Base-by-base conservation (phyloP, 2,888 invertebrate genomes). In the Drosophila planitibia region DNA sequence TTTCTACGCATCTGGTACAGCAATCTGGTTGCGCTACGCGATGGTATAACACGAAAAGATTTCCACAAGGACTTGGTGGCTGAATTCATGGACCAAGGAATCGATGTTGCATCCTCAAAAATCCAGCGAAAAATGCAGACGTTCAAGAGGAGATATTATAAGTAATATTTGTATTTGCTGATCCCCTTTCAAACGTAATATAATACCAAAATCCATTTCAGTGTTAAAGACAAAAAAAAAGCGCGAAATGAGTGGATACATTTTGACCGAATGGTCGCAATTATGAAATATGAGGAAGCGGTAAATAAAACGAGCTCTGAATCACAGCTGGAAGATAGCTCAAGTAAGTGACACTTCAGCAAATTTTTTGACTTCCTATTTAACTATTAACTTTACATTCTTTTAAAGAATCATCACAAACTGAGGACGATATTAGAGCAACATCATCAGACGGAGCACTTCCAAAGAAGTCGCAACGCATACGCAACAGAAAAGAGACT, bases 81-180 rank as follows among this genome's bases (percentile, higher is more conserved):
- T 0, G 39, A 70, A 19, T 67, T 84, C 4, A 12, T 4, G 0
- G 54, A 41, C 14, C 49, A 68, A 5, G 82, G 77, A 51, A 39
- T 82, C 14, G 16, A 64, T 5, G 53, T 65, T 5, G 41, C 32
- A 4, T 12, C 30, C 5, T 1, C 0, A 16, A 51, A 64, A 5
- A 68, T 83, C 3, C 58, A 53, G 12, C n/a, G 22, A 0, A 83
- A 85, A 79, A 83, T 79, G 66, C 25, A 49, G 0, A 39, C 73
- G 0, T 41, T 85, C 0, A 75, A 52, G 22, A 54, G 68, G 7
- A 78, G 66, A 63, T 85, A 61, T 55, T 25, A 12, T 9, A 9
- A 14, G 78, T 78, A 59, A 59, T 44, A 25, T 47, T 16, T 25
- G 73, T 58, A 19, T 33, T 16, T 22, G 12, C 25, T 5, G 14